Evolutionary conservation across 2,888 invertebrate genomes (phyloP).

Genomic region (Eustalomyia histrio): DNA sequence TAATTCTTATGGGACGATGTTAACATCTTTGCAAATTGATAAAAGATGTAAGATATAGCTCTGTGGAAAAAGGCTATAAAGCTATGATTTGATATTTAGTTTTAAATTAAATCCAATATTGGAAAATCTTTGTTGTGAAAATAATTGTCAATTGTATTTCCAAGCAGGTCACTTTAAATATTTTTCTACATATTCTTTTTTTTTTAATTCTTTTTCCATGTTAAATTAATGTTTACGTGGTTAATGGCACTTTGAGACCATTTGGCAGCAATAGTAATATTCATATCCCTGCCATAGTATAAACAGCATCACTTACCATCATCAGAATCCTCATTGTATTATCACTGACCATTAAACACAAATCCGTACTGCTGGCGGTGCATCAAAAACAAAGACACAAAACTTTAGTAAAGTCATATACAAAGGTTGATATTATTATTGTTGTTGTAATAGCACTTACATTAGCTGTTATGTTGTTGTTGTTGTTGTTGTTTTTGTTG

Average conservation of each 20-base stretch:
- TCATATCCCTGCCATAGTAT: conserved; percentile 20
- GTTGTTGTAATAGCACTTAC: conserved; percentile 37
- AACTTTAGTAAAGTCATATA: conserved; percentile 40
- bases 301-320: conserved; percentile 52
- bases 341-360: conserved; percentile 51
- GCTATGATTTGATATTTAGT: too few species aligned
- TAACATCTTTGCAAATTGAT: too few species aligned
- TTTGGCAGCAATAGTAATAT: conserved; percentile 53
- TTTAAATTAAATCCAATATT: too few species aligned
- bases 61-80: too few species aligned
- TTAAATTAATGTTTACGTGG: conserved; percentile 64
- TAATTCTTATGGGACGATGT: too few species aligned
- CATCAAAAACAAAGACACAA: conserved; percentile 57
- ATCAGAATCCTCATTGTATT: not conserved
- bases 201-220: conserved; percentile 31
- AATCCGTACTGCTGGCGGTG: conserved; percentile 54
- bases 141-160: too few species aligned
- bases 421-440: conserved; percentile 44
- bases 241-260: conserved; percentile 64
- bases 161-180: not conserved
- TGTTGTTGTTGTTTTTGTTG: not conserved
- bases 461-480: conserved; percentile 18
- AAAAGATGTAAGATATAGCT: too few species aligned
- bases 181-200: not conserved
- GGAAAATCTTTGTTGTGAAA: too few species aligned